These are phyloP conservation scores for Andrena flavipes DNA, from an alignment of 2,888 invertebrate genomes.

Conservation along the genomic window DNA sequence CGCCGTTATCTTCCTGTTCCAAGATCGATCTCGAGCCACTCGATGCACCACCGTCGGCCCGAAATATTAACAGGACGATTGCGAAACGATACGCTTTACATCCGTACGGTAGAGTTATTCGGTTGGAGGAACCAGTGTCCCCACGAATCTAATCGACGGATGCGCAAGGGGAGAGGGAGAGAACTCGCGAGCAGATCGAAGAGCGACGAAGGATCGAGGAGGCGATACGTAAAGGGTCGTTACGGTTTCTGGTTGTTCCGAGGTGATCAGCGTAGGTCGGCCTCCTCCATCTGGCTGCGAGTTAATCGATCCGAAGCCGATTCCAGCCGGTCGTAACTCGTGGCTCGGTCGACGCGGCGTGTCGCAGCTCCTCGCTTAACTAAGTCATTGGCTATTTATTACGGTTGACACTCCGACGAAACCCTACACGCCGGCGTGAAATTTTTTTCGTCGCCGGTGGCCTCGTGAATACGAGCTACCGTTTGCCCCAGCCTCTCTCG, in stretches of 20 bases:
- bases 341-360: constrained; percentile 57
- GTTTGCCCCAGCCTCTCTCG: constrained; percentile 24
- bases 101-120: neutral
- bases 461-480: constrained; percentile 60
- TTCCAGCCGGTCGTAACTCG: constrained; percentile 69
- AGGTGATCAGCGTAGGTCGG: constrained; percentile 7
- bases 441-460: constrained; percentile 47
- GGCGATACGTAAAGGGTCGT: constrained; percentile 23
- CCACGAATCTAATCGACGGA: no score
- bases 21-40: constrained; percentile 1
- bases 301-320: constrained; percentile 50
- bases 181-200: neutral
- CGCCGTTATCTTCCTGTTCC: neutral
- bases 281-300: constrained; percentile 25
- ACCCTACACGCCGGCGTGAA: constrained; percentile 63
- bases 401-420: constrained; percentile 78
- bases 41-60: neutral
- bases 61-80: constrained; percentile 6
- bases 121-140: neutral
- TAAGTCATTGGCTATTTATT: constrained; percentile 82
- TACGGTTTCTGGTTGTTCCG: constrained; percentile 30
- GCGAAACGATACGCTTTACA: no score
- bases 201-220: constrained; percentile 3
- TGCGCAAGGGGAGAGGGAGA: neutral
- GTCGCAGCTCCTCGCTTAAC: constrained; percentile 70